phyloP scores from a whole-genome alignment of 2,888 invertebrate genomes.

The Oxyteleia sp. region DNA sequence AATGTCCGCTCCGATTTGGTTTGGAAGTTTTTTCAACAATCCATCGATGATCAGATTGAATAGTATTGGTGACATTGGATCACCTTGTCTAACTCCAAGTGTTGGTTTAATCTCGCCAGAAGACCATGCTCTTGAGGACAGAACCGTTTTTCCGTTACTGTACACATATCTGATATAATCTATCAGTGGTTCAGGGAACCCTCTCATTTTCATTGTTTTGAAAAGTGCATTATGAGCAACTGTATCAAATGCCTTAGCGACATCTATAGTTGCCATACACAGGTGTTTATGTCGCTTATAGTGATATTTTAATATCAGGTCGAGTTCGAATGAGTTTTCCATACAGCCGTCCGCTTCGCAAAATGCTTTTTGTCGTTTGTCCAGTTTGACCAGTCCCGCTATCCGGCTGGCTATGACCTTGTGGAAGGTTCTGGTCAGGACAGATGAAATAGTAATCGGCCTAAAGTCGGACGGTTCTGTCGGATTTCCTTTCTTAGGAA shows the following conservation, averaged over 20 bases:
- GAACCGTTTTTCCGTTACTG: background rate
- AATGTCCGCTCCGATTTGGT: background rate
- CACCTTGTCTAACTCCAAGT: conserved; percentile 37
- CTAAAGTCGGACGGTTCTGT: conserved; percentile 26
- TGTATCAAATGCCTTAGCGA: conserved; percentile 75
- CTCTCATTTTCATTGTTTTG: background rate
- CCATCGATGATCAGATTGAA: conserved; percentile 35
- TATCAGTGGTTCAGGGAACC: background rate
- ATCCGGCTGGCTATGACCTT: conserved; percentile 67
- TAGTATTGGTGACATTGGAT: conserved; percentile 23
- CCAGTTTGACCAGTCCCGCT: conserved; percentile 17
- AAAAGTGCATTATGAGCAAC: conserved; percentile 53
- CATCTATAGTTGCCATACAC: conserved; percentile 70
- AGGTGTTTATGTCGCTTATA: background rate
- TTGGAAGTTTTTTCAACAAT: background rate
- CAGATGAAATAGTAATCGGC: conserved; percentile 34
- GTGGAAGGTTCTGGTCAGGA: conserved; percentile 31
- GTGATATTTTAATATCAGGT: conserved; percentile 12
- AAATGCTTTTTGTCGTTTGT: conserved; percentile 72
- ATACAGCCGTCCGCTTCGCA: too few species aligned
- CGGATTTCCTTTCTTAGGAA: conserved; percentile 27
- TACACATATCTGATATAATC: conserved; percentile 6
- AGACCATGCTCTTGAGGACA: background rate
- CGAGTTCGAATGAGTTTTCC: conserved; percentile 51
- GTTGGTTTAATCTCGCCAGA: conserved; percentile 17